Evolutionary conservation across 2,113 vertebrate species (phyloP), one percentile per base, ranked within the genome.

Genomic region (Oceanodroma tethys): DNA sequence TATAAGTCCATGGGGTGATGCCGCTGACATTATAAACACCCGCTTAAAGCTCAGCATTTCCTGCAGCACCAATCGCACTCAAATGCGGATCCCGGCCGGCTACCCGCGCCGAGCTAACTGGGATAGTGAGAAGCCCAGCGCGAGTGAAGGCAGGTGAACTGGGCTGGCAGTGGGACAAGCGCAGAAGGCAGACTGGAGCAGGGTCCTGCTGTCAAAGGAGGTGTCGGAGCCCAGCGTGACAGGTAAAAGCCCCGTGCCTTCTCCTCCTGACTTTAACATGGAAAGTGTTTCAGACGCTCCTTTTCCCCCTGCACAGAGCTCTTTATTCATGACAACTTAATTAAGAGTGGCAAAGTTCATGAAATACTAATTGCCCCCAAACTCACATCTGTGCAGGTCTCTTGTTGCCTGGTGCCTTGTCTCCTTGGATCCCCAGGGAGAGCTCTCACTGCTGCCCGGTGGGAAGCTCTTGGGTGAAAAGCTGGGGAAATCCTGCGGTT

Each of bases 1-100:
- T 73, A 2, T 43, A 32, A 27, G 58, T 81, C 58, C 48, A 6
- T 1, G 12, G 45, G 70, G 45, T n/a, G 76, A 74, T 29, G 18
- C 50, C 5, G 20, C 53, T 40, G 55, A 20, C 13, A 1, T 40
- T 73, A 36, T 8, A 47, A 63, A 53, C 50, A 17, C 25, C 20
- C 3, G 3, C 29, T 19, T 27, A 14, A 34, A 50, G 53, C 62
- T 47, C n/a, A 27, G 26, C 2, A 1, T 40, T 43, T 56, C 52
- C 53, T 63, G 34, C 83, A 50, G 60, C 70, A 36, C 22, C 2
- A 4, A n/a, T 7, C 0, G 6, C 20, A 4, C 38, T 50, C 4
- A 3, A 3, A 1, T 17, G 26, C 3, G 1, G 52, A 32, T 38
- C 42, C 48, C 4, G 3, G 20, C 32, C 2, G 5, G 65, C 56